Evolutionary conservation across 2,113 vertebrate genomes (phyloP).

Genomic region (Laticauda colubrina): DNA sequence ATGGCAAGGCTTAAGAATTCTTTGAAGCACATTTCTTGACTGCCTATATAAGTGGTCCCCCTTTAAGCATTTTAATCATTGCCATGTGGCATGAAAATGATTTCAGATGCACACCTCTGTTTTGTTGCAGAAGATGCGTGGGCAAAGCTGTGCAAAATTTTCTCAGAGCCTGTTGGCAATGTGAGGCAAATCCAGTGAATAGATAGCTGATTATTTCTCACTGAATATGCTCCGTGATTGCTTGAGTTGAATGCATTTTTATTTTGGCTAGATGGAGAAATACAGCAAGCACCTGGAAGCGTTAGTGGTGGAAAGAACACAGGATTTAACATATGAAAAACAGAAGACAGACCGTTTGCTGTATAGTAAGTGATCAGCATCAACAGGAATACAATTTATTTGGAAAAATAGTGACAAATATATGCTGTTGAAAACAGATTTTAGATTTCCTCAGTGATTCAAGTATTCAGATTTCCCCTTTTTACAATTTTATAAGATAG

Average conservation of each 20-base stretch:
- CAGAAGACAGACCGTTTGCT: constrained; percentile 81
- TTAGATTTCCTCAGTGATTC: neutral
- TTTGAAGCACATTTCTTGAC: neutral
- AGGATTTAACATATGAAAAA: constrained; percentile 85
- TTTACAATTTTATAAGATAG: neutral
- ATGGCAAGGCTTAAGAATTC: neutral
- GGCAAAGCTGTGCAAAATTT: neutral
- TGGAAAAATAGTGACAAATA: neutral
- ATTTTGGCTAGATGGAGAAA: constrained; percentile 82
- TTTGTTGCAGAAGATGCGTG: neutral
- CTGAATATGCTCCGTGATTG: neutral
- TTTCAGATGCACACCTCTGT: neutral
- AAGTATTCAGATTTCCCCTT: neutral
- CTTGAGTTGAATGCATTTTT: neutral
- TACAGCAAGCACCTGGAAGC: constrained; percentile 88
- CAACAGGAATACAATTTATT: neutral
- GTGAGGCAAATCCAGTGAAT: neutral
- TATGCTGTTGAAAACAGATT: neutral
- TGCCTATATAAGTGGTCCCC: neutral
- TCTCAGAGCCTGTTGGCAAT: neutral
- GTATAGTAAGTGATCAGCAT: constrained; percentile 73
- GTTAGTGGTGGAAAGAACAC: constrained; percentile 79
- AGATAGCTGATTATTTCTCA: neutral
- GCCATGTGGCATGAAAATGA: neutral
- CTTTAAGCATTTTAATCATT: neutral